A percentile compares a stretch with the other conserved stretches of the same genome.
These are phyloP conservation scores for Tachyglossus aculeatus DNA, from an alignment of 2,797 vertebrate genomes.

Conservation along the genomic window DNA sequence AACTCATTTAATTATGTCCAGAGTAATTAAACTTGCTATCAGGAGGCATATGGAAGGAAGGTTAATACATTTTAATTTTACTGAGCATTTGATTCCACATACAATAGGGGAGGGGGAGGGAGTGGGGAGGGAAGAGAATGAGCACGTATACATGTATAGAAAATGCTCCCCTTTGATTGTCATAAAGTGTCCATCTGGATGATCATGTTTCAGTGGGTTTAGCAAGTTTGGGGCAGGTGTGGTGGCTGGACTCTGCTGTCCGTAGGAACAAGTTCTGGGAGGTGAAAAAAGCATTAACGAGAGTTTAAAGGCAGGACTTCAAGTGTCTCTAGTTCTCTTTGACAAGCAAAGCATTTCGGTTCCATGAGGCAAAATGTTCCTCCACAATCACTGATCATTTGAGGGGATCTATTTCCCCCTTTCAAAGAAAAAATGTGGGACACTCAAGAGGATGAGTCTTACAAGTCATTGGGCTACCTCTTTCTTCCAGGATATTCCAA, in stretches of 20 bases:
- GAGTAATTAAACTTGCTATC: constrained; percentile 68
- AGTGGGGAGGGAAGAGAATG: background rate
- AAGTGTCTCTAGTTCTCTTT: constrained; percentile 16
- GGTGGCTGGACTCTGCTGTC: background rate
- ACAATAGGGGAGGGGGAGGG: background rate
- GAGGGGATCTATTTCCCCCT: too few species aligned
- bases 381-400: too few species aligned
- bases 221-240: background rate
- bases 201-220: background rate
- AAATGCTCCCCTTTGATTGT: too few species aligned
- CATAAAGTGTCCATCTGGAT: background rate
- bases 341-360: constrained; percentile 17
- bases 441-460: too few species aligned
- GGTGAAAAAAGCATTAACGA: background rate
- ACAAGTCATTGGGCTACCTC: too few species aligned
- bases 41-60: constrained; percentile 62
- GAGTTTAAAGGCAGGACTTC: constrained; percentile 1
- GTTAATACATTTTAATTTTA: constrained; percentile 64
- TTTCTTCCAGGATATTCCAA: too few species aligned
- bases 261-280: background rate
- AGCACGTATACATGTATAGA: constrained; percentile 2
- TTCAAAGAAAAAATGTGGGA: too few species aligned
- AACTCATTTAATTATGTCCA: constrained; percentile 66
- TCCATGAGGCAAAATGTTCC: constrained; percentile 19
- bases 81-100: constrained; percentile 38